Evolutionary conservation across 2,113 vertebrate species (phyloP).

Genomic region (Limnothrissa miodon): DNA sequence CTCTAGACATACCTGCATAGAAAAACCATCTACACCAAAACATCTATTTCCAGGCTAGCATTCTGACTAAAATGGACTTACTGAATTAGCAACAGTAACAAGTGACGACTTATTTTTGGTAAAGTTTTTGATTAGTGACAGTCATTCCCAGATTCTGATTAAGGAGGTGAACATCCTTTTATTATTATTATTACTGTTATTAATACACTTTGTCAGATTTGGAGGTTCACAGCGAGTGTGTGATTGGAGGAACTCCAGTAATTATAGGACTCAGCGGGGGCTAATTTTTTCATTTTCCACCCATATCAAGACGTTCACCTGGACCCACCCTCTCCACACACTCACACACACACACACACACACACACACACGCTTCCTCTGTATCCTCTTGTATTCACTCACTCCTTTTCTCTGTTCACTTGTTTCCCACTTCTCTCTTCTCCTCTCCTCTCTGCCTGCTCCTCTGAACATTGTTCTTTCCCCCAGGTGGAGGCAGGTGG

Average conservation of each 20-base stretch:
- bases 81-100: neutral
- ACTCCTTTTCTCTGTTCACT: neutral
- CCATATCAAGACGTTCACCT: neutral
- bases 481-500: neutral
- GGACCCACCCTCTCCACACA: neutral
- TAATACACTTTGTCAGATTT: neutral
- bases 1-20: too few relatives aligned
- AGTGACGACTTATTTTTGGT: neutral
- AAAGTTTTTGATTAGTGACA: neutral
- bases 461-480: neutral
- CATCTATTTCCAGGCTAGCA: too few relatives aligned
- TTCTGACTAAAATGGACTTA: neutral
- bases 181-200: neutral
- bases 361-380: neutral
- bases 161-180: neutral
- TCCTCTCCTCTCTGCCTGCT: neutral
- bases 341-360: neutral
- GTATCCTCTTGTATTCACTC: neutral
- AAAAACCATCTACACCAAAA: too few relatives aligned
- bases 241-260: conserved; percentile 4
- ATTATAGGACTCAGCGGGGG: conserved; percentile 24
- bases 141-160: neutral
- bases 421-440: neutral
- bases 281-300: conserved; percentile 31
- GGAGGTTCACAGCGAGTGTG: neutral